Evolutionary conservation across 2,113 vertebrate species (phyloP).

Genomic region (Ancistrus triradiatus): DNA sequence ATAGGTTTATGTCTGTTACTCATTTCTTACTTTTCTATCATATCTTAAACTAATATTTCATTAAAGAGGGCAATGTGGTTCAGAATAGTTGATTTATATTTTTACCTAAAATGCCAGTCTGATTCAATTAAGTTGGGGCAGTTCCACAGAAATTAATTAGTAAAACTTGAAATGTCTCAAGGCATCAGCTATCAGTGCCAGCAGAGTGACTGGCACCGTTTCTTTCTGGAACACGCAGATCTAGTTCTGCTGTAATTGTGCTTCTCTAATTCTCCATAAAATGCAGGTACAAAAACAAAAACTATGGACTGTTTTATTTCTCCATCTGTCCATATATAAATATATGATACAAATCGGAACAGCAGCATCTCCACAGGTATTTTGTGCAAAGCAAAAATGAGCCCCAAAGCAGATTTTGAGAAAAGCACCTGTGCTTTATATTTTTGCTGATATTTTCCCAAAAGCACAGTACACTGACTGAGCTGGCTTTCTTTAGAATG

Average conservation of each 20-base stretch:
- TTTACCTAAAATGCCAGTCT: slow-evolving; percentile 30
- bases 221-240: slow-evolving; percentile 40
- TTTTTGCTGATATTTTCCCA: neutral
- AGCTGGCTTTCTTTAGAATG: slow-evolving; percentile 20
- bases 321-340: slow-evolving; percentile 17
- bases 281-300: neutral
- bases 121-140: slow-evolving; percentile 38
- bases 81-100: slow-evolving; percentile 30
- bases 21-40: no score
- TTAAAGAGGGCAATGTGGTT: slow-evolving; percentile 41
- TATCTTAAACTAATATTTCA: slow-evolving; percentile 20
- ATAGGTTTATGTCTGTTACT: no score
- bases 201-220: slow-evolving; percentile 37
- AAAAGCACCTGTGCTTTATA: slow-evolving; percentile 5
- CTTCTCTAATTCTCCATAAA: slow-evolving; percentile 24
- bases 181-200: slow-evolving; percentile 40
- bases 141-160: slow-evolving; percentile 35
- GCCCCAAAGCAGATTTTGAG: slow-evolving; percentile 1
- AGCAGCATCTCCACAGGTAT: slow-evolving; percentile 16
- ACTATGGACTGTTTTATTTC: slow-evolving; percentile 5
- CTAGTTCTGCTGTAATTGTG: slow-evolving; percentile 25
- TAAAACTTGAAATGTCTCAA: slow-evolving; percentile 40
- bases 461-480: neutral
- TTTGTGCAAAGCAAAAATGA: no score
- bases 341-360: slow-evolving; percentile 5